Evolutionary conservation across 2,797 vertebrate genomes (phyloP).

Genomic region (Sebastes wilsoni): DNA sequence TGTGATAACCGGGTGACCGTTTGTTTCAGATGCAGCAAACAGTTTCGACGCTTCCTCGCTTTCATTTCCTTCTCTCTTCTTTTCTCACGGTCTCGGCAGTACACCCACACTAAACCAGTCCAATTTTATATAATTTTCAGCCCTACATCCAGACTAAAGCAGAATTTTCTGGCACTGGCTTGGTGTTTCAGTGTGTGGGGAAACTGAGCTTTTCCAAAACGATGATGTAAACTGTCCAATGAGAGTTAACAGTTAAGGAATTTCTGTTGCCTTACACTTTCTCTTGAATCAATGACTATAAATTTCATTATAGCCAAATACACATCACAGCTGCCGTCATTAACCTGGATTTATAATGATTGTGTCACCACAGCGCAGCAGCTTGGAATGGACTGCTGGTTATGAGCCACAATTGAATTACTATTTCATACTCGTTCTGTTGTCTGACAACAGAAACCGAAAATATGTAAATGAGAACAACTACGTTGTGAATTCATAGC

Average conservation of each 20-base stretch:
- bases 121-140: neutral
- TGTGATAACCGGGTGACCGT: neutral
- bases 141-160: neutral
- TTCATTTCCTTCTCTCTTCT: slow-evolving; percentile 31
- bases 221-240: neutral
- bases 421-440: neutral
- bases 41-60: slow-evolving; percentile 32
- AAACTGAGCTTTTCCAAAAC: neutral
- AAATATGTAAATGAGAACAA: neutral
- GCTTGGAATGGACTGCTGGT: neutral
- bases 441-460: no score
- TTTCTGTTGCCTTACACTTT: neutral
- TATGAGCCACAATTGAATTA: neutral
- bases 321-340: neutral
- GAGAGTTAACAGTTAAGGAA: neutral
- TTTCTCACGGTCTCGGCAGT: neutral
- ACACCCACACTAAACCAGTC: neutral
- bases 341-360: neutral
- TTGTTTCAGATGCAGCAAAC: slow-evolving; percentile 2
- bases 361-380: neutral
- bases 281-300: neutral
- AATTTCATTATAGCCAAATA: neutral
- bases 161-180: neutral
- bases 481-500: neutral
- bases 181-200: no score